Percentiles rank a stretch among this genome's conserved stretches.
Evolutionary conservation across 2,888 invertebrate genomes (phyloP).

Genomic region (Hydriomena furcata): DNA sequence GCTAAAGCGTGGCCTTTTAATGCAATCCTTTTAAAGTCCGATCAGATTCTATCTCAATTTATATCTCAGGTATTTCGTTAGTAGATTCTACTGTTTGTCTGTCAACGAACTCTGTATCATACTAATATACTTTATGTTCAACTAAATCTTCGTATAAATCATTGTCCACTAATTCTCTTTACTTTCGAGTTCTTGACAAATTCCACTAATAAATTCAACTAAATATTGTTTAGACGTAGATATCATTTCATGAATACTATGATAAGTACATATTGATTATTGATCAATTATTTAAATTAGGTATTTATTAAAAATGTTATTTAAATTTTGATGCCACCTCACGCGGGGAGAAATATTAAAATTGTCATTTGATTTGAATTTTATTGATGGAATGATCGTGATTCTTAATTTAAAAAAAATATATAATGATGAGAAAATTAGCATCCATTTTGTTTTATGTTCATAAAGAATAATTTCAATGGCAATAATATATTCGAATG

Average conservation of each 20-base stretch:
- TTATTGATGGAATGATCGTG: slow-evolving; percentile 28
- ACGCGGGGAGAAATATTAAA: slow-evolving; percentile 36
- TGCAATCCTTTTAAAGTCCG: slow-evolving; percentile 18
- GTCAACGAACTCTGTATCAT: slow-evolving; percentile 11
- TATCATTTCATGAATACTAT: slow-evolving; percentile 32
- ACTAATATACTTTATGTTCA: slow-evolving; percentile 5
- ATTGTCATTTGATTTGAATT: slow-evolving; percentile 35
- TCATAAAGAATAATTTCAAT: slow-evolving; percentile 25
- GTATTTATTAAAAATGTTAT: slow-evolving; percentile 33
- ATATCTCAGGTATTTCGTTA: slow-evolving; percentile 20
- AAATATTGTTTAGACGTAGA: slow-evolving; percentile 30
- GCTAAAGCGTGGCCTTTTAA: slow-evolving; percentile 18
- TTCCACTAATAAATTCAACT: slow-evolving; percentile 29
- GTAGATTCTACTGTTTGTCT: slow-evolving; percentile 15
- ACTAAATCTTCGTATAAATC: slow-evolving; percentile 16
- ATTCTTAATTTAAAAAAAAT: slow-evolving; percentile 7
- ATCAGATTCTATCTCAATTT: slow-evolving; percentile 28
- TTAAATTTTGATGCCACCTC: slow-evolving; percentile 34
- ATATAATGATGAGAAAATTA: slow-evolving; percentile 19
- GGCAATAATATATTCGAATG: slow-evolving; percentile 34
- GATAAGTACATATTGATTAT: slow-evolving; percentile 12
- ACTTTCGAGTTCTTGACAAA: slow-evolving; percentile 29
- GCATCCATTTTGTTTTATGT: slow-evolving; percentile 12
- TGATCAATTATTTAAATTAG: slow-evolving; percentile 33
- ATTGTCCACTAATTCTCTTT: slow-evolving; percentile 20